Conservation (phyloP, 2,888 invertebrate genomes). For the Xanthorhoe designata region DNA sequence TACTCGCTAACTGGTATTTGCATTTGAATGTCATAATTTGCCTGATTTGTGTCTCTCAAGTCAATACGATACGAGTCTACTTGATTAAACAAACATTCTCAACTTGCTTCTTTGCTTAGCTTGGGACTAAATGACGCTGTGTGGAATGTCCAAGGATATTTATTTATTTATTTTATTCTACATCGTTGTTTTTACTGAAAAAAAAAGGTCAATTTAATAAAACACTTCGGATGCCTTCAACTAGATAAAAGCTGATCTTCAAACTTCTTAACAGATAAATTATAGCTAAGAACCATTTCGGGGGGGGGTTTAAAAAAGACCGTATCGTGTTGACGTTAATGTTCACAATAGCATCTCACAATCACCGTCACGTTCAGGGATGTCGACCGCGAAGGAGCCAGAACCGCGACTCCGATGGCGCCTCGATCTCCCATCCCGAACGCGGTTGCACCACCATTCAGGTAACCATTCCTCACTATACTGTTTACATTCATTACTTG, state of each 20-base stretch:
- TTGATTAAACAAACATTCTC: background rate
- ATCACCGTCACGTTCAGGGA: constrained; percentile 64
- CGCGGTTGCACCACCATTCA: constrained; percentile 75
- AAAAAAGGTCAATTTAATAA: too few species aligned
- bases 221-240: too few species aligned
- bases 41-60: constrained; percentile 30
- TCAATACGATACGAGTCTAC: constrained; percentile 31
- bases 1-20: constrained; percentile 28
- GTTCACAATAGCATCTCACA: constrained; percentile 38
- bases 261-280: too few species aligned
- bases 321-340: constrained; percentile 40
- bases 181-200: too few species aligned
- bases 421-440: constrained; percentile 75
- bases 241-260: too few species aligned
- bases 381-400: constrained; percentile 70
- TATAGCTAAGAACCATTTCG: too few species aligned
- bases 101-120: too few species aligned
- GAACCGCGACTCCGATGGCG: constrained; percentile 64
- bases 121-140: too few species aligned
- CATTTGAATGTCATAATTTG: constrained; percentile 38
- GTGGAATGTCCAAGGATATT: too few species aligned
- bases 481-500: background rate
- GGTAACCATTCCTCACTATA: constrained; percentile 59
- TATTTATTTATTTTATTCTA: too few species aligned
- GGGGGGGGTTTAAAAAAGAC: constrained; percentile 7